Percentiles rank a stretch among this genome's conserved stretches.
Evolutionary conservation across 2,113 vertebrate genomes (phyloP).

Genomic region (Equus quagga): DNA sequence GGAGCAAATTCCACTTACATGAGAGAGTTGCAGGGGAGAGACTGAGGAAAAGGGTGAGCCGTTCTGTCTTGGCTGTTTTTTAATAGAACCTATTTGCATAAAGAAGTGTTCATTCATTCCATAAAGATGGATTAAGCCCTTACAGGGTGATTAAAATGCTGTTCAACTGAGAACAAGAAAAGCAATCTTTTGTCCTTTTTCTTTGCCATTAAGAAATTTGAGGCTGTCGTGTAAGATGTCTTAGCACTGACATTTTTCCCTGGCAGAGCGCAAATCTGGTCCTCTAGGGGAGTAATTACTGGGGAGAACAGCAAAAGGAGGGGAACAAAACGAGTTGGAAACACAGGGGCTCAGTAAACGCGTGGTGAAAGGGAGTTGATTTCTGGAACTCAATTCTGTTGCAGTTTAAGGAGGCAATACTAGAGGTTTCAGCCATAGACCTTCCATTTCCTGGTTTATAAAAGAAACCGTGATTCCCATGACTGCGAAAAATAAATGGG

Average conservation of each 20-base stretch:
- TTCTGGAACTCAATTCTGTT: neutral
- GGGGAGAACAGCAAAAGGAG: neutral
- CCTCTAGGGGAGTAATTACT: slow-evolving; percentile 24
- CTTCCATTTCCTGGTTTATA: neutral
- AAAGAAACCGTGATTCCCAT: neutral
- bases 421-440: neutral
- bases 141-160: neutral
- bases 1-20: neutral
- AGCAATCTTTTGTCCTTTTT: neutral
- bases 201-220: slow-evolving; percentile 58
- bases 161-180: neutral
- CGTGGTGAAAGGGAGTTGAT: neutral
- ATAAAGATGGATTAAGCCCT: neutral
- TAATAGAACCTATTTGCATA: neutral
- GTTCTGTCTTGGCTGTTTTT: slow-evolving; percentile 37
- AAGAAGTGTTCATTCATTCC: neutral
- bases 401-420: neutral
- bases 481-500: neutral
- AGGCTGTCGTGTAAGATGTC: slow-evolving; percentile 46
- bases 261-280: neutral
- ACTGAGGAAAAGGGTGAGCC: neutral
- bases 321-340: neutral
- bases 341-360: neutral
- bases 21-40: neutral
- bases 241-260: slow-evolving; percentile 53